Evolutionary conservation across 1,140 invertebrate species (phyloP), one percentile per base, ranked within the genome.

Genomic region (Musca domestica): DNA sequence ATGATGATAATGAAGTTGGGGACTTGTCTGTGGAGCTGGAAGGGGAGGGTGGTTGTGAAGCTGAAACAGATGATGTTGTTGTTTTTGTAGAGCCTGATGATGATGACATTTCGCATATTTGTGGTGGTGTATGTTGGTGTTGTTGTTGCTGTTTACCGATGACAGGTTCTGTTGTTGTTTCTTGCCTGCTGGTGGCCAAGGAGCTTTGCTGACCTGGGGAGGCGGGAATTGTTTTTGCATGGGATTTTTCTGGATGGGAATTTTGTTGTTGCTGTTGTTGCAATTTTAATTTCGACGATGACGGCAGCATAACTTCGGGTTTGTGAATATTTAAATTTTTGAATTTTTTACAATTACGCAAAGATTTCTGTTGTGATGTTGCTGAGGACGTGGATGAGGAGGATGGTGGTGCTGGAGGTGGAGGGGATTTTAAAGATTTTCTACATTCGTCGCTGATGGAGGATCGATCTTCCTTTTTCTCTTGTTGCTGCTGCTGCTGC

Each of bases 291-390:
- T 76, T 80, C 23, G 76, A 76, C 34, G 77, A 80, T 30, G 77
- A 80, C 58, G 77, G 77, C 71, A 77, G 69, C 77, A 80, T 80
- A 49, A 80, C 74, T 69, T 80, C 77, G 64, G 71, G 73, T 71
- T 78, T 71, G 68, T 74, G 71, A 73, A 80, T 71, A 73, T 80
- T 80, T 66, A 80, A 74, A 72, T 80, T 80, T 75, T 80, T 77
- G 65, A 80, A 80, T 72, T 80, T 80, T 69, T 78, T 80, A 73
- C 76, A 75, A 67, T 30, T 23, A 51, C 34, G 34, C 34, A 41
- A 41, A 41, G 34, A 41, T 41, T 41, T 41, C 10, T 41, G 34
- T 12, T 41, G 34, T 41, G 34, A 7, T 41, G 34, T 41, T 41
- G 34, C n/a, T n/a, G n/a, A n/a, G n/a, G n/a, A 30, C 27, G 27